Percentiles rank a stretch among this genome's conserved stretches.
Conservation (phyloP, 2,888 invertebrate species). For the Uloborus plumipes region DNA sequence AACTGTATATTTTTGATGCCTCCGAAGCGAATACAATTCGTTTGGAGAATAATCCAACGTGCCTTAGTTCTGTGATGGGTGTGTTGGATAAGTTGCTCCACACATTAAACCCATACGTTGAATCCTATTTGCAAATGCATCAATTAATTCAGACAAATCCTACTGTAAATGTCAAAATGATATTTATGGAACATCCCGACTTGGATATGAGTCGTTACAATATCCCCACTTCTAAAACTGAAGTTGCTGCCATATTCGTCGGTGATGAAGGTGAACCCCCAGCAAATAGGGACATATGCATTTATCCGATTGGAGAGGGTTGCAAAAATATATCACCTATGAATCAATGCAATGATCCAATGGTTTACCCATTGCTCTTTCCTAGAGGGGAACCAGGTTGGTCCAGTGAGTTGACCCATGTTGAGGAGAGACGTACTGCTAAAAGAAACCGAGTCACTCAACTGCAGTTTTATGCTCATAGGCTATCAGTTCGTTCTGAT, state of each 20-base stretch:
- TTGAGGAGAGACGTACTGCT: not conserved
- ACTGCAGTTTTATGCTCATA: conserved; percentile 17
- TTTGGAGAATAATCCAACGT: conserved; percentile 23
- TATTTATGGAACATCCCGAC: conserved; percentile 10
- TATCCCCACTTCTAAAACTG: conserved; percentile 7
- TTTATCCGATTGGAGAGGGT: conserved; percentile 44
- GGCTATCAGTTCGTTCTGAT: not conserved
- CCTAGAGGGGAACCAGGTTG: conserved; percentile 66
- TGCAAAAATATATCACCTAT: conserved; percentile 35
- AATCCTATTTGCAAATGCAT: conserved; percentile 65
- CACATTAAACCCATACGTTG: conserved; percentile 60
- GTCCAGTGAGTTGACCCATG: conserved; percentile 10
- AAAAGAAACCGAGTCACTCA: not conserved
- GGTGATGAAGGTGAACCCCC: conserved; percentile 64
- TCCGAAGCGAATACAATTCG: conserved; percentile 41
- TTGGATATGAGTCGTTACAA: conserved; percentile 29
- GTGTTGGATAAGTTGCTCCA: conserved; percentile 24
- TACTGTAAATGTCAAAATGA: not conserved
- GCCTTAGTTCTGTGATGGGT: conserved; percentile 38
- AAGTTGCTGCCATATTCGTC: conserved; percentile 53
- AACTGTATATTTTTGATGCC: conserved; percentile 65
- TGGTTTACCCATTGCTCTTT: conserved; percentile 67
- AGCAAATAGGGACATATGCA: conserved; percentile 57
- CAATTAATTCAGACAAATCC: conserved; percentile 39
- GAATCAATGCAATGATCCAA: conserved; percentile 66